Evolutionary conservation across 2,797 vertebrate species (phyloP), one percentile per base, ranked within the genome.

Genomic region (Astyanax mexicanus): DNA sequence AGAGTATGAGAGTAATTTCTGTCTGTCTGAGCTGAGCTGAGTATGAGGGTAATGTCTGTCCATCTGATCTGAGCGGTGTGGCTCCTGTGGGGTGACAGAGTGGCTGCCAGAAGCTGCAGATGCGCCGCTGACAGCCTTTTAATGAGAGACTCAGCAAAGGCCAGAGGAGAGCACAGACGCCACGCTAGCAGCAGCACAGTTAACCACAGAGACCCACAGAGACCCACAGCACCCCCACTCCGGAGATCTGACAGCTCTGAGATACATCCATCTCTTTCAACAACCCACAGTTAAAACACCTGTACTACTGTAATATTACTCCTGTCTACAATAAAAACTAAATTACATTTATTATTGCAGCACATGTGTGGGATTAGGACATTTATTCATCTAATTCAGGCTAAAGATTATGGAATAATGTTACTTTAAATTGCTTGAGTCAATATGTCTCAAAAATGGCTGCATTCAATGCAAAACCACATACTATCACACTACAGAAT

Each of bases 121-220:
- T 85, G 80, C 78, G 85, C 69, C 70, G 85, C 87, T 90, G 89
- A 91, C 89, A 91, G 85, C 81, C 79, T 77, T 90, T 91, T 92
- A 92, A 92, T 90, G 88, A 90, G 88, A 83, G 80, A 72, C 78
- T 81, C 84, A 80, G 77, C 83, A 82, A 77, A 84, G 86, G 86
- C 88, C 86, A 84, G 75, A 83, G 79, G 80, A 75, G 58, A 29
- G n/a, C 23, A 88, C 81, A 87, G 83, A 84, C 79, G 77, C 84
- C 74, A 78, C 44, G 17, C 61, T 42, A 52, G 66, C 47, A 61
- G 42, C 51, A 67, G 57, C 9, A 52, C 32, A 70, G 74, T 60
- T 58, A 38, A 37, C 27, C 32, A n/a, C 6, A 29, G 35, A 19
- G 19, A 61, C 32, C 66, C 42, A 58, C 49, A 40, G 32, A 29